Evolutionary conservation across 2,888 invertebrate genomes (phyloP), one percentile per base, ranked within the genome.

Genomic region (Apodemia duryi): DNA sequence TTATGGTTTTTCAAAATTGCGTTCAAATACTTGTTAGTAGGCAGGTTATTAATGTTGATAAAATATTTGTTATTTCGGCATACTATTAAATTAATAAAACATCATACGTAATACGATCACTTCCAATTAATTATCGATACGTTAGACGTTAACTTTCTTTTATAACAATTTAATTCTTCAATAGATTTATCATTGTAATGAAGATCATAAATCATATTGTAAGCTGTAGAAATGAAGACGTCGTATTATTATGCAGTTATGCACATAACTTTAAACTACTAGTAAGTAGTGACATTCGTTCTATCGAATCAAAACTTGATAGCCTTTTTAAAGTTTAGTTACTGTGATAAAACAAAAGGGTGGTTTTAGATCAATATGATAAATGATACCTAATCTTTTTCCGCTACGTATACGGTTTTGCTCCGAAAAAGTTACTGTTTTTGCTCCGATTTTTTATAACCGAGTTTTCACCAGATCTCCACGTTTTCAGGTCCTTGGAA

Each of bases 201-300:
- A 54, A 38, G 62, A 62, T 62, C 52, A 61, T 65, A 11, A 61
- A 65, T 65, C 64, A 65, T 64, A 28, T 46, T 35, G 46, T 43
- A 29, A 35, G 61, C 46, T 46, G 13, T 46, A 13, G 46, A 46
- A 35, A 35, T 65, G 49, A 65, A 61, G 64, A 65, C 49, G 61
- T 61, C 38, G 28, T 61, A 29, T 57, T 57, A 57, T 11, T 57
- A 57, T 57, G 29, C 32, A 57, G 57, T 32, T 57, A 57, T 57
- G 57, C 57, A 61, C 41, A 49, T 62, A 21, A 62, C 9, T 35
- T 43, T 54, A 62, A 66, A 66, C 62, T 35, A 62, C 64, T 67
- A 68, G 46, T 46, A 46, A 46, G 46, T 46, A 46, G 65, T 57
- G 69, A 71, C 70, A 69, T 69, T 68, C 69, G 63, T 46, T 46